phyloP scores from a whole-genome alignment of 2,888 invertebrate species.

The Himalopsyche japonica region DNA sequence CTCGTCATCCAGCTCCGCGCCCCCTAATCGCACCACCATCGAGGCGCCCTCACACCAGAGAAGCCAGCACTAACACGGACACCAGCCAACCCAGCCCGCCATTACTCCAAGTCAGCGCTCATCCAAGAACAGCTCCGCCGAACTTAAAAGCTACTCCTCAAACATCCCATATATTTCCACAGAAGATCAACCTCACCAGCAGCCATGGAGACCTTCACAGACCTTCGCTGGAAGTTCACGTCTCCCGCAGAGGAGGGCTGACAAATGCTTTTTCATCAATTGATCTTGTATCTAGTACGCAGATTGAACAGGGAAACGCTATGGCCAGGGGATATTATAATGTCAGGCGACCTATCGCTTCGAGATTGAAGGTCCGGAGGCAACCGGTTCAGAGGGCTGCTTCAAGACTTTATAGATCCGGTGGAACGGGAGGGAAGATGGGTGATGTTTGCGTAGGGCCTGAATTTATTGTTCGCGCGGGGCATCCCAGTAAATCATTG shows the following conservation, averaged over 20 bases:
- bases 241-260: slow-evolving; percentile 49
- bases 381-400: slow-evolving; percentile 75
- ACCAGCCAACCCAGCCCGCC: slow-evolving; percentile 12
- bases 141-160: background rate
- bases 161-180: slow-evolving; percentile 39
- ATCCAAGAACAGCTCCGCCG: slow-evolving; percentile 9
- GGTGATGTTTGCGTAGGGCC: slow-evolving; percentile 65
- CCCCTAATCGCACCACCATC: slow-evolving; percentile 26
- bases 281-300: slow-evolving; percentile 56
- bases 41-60: slow-evolving; percentile 49
- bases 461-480: slow-evolving; percentile 74
- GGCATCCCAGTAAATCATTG: slow-evolving; percentile 66
- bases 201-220: slow-evolving; percentile 33
- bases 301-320: slow-evolving; percentile 47
- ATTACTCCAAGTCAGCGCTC: slow-evolving; percentile 25
- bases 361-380: slow-evolving; percentile 50
- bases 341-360: slow-evolving; percentile 22
- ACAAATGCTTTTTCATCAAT: slow-evolving; percentile 56
- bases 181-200: slow-evolving; percentile 46
- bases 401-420: slow-evolving; percentile 69
- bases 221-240: background rate
- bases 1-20: background rate
- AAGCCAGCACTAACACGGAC: slow-evolving; percentile 58
- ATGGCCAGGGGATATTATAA: slow-evolving; percentile 3
- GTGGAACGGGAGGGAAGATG: slow-evolving; percentile 49